Evolutionary conservation across 2,113 vertebrate species (phyloP).

Genomic region (Xenopus tropicalis): UCB_Xtro_10.0 CM004444.2:6959001-6959500

Average conservation of each 20-base stretch:
- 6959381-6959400: conserved; percentile 57
- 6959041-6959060: conserved; percentile 51
- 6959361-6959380: conserved; percentile 72
- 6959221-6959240: background rate
- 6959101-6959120: conserved; percentile 79
- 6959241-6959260: conserved; percentile 44
- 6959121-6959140: conserved; percentile 85
- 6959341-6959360: conserved; percentile 82
- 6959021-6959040: conserved; percentile 72
- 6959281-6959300: conserved; percentile 47
- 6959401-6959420: conserved; percentile 43
- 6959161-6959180: conserved; percentile 99
- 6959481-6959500: conserved; percentile 38
- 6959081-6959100: conserved; percentile 86
- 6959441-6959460: conserved; percentile 56
- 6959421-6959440: too few relatives aligned
- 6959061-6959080: conserved; percentile 74
- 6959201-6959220: background rate
- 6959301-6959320: conserved; percentile 57
- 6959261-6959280: conserved; percentile 36
- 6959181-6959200: conserved; percentile 34
- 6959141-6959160: conserved; percentile 96
- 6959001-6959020: conserved; percentile 76
- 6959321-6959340: conserved; percentile 28
- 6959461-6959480: conserved; percentile 8